Evolutionary conservation across 2,113 vertebrate species (phyloP).

Genomic region (Elgaria multicarinata): DNA sequence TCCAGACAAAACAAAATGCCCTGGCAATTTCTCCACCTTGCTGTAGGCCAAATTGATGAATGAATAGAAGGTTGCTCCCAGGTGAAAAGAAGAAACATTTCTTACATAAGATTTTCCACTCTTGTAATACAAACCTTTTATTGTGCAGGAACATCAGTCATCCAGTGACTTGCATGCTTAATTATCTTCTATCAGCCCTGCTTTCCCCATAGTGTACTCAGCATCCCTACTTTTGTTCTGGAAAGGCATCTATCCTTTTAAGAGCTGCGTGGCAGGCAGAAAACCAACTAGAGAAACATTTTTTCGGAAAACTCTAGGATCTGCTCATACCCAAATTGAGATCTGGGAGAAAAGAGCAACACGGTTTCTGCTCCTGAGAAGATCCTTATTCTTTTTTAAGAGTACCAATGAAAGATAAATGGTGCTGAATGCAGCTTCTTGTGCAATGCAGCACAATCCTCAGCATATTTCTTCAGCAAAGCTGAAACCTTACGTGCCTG

Average conservation of each 20-base stretch:
- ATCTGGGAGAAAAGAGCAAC: neutral
- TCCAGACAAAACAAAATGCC: neutral
- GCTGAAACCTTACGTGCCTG: too few species aligned
- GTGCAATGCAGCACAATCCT: too few species aligned
- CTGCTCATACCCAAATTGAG: neutral
- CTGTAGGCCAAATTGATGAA: neutral
- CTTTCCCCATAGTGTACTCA: neutral
- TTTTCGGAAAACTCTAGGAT: neutral
- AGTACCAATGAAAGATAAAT: neutral
- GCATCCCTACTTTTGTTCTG: neutral
- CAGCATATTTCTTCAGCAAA: too few species aligned
- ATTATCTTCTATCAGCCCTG: neutral
- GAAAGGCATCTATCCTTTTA: neutral
- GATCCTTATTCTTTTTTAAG: neutral
- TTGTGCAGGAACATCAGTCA: neutral
- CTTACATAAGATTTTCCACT: neutral
- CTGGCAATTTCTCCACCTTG: neutral
- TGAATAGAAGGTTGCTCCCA: neutral
- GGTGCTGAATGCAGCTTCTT: neutral
- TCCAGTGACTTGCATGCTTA: neutral
- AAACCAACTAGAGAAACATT: neutral
- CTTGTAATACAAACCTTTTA: neutral
- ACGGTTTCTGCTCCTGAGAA: neutral
- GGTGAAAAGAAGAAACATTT: neutral
- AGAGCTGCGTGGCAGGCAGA: neutral